Conservation (phyloP, 2,113 vertebrate species). For the Nothoprocta perdicaria region DNA sequence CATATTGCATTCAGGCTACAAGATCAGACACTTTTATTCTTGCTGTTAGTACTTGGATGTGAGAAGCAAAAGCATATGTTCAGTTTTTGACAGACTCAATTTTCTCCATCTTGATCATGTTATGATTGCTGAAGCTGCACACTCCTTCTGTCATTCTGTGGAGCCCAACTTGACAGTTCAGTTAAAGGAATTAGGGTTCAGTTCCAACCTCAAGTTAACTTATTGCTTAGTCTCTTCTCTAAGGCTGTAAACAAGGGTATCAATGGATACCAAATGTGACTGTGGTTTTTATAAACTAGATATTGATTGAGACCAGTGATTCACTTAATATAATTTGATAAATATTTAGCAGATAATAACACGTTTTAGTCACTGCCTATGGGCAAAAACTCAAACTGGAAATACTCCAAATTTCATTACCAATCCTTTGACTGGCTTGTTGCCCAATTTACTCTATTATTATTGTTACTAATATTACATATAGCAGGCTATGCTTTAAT, state of each 20-base stretch:
- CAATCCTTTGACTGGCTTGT: neutral
- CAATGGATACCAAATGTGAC: constrained; percentile 55
- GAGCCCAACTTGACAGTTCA: constrained; percentile 21
- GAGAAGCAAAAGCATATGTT: neutral
- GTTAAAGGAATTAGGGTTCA: neutral
- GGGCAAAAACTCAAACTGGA: neutral
- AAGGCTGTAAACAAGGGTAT: constrained; percentile 30
- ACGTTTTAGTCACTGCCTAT: neutral
- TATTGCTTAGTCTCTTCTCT: constrained; percentile 7
- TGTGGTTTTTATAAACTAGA: constrained; percentile 40
- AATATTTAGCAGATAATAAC: neutral
- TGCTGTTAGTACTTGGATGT: neutral
- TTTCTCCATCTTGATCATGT: constrained; percentile 24
- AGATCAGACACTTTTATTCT: neutral
- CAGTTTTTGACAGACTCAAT: neutral
- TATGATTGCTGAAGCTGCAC: neutral
- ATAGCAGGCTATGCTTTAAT: neutral
- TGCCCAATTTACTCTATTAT: neutral
- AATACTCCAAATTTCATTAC: neutral
- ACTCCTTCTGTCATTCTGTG: neutral
- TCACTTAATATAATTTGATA: neutral
- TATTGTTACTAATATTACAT: neutral
- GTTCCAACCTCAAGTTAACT: constrained; percentile 19
- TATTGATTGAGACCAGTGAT: constrained; percentile 23
- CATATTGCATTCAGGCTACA: neutral